Base-by-base conservation (phyloP, 2,888 invertebrate species). In the Melieria picta region DNA sequence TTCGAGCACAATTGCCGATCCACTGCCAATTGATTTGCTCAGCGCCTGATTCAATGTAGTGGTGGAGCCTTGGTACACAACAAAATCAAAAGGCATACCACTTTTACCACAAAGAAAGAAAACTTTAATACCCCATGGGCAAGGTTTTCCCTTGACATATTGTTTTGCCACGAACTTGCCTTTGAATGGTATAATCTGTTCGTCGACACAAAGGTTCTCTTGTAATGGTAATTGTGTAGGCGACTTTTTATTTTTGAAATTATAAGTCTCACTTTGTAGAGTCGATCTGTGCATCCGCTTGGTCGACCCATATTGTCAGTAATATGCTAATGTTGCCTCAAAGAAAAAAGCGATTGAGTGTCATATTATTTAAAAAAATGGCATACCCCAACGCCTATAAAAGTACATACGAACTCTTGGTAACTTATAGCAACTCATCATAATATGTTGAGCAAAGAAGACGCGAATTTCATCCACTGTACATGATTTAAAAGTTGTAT, bases 1-100 rank as follows among this genome's bases (percentile, higher is more conserved):
- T 46, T 69, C 45, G 10, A 63, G 42, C n/a, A 64, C 56, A 47
- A 69, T 63, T 46, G 7, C 47, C 16, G 69, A 55, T 16, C 69
- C 63, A 56, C 63, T 63, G 16, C 64, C 69, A 56, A 58, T 48
- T 13, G 62, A 45, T 52, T 63, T 64, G 46, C 52, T 57, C 47
- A 69, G 30, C 57, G 30, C 46, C 43, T 63, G 4, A 46, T 66
- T 55, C 11, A 71, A 57, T 55, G 16, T 47, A 10, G 52, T 65
- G 7, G 71, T 55, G 10, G 50, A 55, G 13, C 55, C 56, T 55
- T 82, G 83, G 71, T 82, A 83, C 43, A 81, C 75, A 62, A 82
- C 68, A 74, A 82, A 82, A 75, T 81, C 80, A 72, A 79, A 82
- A 9, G 77, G 70, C 57, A 78, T 71, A 9, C 80, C 81, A 65